Conservation (phyloP, 2,797 vertebrate species). For the Rhinatrema bivittatum region DNA sequence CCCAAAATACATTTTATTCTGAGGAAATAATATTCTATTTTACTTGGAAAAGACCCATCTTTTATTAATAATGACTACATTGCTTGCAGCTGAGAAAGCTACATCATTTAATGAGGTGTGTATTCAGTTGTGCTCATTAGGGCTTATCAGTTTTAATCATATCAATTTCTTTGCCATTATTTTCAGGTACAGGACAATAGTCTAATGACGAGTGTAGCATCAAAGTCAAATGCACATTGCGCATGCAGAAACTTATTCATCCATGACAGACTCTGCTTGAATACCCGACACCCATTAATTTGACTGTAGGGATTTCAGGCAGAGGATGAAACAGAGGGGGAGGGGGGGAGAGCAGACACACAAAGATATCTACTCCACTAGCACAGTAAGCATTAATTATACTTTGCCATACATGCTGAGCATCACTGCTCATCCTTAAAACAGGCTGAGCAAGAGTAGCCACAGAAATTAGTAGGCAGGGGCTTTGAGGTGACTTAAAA, state of each 20-base stretch:
- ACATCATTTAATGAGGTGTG: conserved; percentile 44
- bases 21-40: no score
- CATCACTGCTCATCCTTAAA: no score
- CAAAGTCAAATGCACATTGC: conserved; percentile 21
- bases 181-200: conserved; percentile 35
- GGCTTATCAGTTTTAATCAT: conserved; percentile 42
- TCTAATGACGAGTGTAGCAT: conserved; percentile 32
- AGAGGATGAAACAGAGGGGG: no score
- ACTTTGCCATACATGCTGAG: no score
- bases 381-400: no score
- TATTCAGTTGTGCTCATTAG: conserved; percentile 45
- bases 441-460: no score
- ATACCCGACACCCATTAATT: neutral
- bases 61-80: conserved; percentile 43
- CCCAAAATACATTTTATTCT: no score
- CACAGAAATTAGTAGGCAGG: no score
- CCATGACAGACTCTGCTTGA: neutral
- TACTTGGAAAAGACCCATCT: conserved; percentile 41
- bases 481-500: no score
- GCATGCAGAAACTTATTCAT: conserved; percentile 19
- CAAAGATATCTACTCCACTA: no score
- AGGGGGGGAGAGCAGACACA: no score
- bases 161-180: conserved; percentile 28
- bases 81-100: conserved; percentile 44
- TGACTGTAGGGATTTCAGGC: neutral